Base-by-base conservation (phyloP, 1,140 invertebrate species). In the Rhyacophila brunnea region DNA sequence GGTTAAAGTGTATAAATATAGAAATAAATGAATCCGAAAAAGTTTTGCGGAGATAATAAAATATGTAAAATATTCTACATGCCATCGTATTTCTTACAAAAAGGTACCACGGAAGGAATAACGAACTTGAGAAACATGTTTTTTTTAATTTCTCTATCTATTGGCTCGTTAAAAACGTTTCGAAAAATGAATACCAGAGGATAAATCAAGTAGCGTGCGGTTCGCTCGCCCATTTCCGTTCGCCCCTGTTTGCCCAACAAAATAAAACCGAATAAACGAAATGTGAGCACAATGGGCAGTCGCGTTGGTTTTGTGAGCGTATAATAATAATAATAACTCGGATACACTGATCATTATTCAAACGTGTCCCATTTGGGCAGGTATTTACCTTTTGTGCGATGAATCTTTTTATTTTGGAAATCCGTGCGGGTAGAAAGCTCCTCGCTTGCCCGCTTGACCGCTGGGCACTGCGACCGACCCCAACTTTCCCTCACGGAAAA, bases 121-220 rank as follows among this genome's bases (percentile, higher is more conserved):
- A 28, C 9, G 4, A 28, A 9, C 23, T 28, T 9, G 9, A 28
- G 23, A 9, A 9, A 3, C 23, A 28, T 28, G 23, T 28, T 28
- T 28, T 28, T 28, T 28, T 28, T 28, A 28, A 28, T 28, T 28
- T 28, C 23, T 28, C 23, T 28, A 28, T 28, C 23, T 28, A 28
- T 28, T 28, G 23, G 42, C 35, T 53, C 51, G 51, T 53, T 53
- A 53, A 53, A 53, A 51, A 53, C 36, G 35, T 36, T 42, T 36
- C 49, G 34, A 55, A 45, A 46, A 55, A 55, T 46, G 32, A 46
- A 44, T 35, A 40, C 23, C 49, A 48, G 20, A 46, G 47, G 43
- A 56, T 58, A 58, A 58, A 58, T 58, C 55, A 58, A 58, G 47
- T 58, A 20, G 55, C 55, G 55, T 58, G 55, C 23, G 17, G 38